Conservation (phyloP, 2,113 vertebrate species). For the Corythaixoides concolor region DNA sequence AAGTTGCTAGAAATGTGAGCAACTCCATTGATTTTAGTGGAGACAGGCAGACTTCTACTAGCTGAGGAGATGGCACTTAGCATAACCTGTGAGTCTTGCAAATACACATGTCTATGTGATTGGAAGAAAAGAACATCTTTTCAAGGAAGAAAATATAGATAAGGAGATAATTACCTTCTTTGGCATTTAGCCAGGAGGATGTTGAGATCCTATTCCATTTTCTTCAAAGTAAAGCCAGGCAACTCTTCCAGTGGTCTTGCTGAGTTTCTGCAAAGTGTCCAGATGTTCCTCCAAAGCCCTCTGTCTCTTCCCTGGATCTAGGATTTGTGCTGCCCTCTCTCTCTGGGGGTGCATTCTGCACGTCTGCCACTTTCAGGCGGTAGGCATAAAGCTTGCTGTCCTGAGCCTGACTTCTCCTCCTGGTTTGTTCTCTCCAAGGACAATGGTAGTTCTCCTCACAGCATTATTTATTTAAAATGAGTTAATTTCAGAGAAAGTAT, state of each 20-base stretch:
- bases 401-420: neutral
- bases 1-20: neutral
- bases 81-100: neutral
- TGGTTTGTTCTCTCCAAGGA: neutral
- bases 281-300: neutral
- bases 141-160: neutral
- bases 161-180: neutral
- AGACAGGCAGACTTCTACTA: neutral
- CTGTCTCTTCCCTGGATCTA: neutral
- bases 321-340: neutral
- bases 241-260: neutral
- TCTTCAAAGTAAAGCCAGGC: neutral
- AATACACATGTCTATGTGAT: neutral
- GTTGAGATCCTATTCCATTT: neutral
- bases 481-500: constrained; percentile 11
- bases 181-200: neutral
- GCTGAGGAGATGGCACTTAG: neutral
- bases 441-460: neutral
- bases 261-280: neutral
- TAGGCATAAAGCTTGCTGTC: neutral
- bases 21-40: neutral
- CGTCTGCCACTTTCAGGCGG: no score
- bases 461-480: constrained; percentile 33
- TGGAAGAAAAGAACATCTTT: neutral
- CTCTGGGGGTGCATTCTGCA: neutral